Conservation (phyloP, 2,113 vertebrate genomes). For the Myotis yumanensis region DNA sequence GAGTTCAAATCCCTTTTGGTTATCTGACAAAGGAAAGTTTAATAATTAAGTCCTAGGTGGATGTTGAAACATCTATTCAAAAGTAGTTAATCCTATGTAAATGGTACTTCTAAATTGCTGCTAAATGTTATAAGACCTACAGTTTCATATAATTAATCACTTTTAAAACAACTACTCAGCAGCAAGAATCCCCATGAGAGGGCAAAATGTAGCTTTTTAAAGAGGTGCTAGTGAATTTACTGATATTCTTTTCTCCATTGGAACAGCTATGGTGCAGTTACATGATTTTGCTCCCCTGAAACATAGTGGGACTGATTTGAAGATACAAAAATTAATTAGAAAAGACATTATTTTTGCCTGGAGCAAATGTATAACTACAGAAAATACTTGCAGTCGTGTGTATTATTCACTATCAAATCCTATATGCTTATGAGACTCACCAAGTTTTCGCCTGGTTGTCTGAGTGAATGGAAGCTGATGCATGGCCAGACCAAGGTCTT, state of each 20-base stretch:
- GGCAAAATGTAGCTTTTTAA: constrained; percentile 4
- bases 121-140: constrained; percentile 29
- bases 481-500: background rate
- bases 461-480: background rate
- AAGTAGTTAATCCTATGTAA: constrained; percentile 51
- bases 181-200: constrained; percentile 2
- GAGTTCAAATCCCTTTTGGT: background rate
- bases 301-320: background rate
- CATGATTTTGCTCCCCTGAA: background rate
- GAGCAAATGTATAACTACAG: background rate
- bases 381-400: constrained; percentile 22
- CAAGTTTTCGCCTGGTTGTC: background rate
- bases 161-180: constrained; percentile 50
- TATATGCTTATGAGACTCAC: background rate
- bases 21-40: background rate
- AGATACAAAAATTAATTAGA: constrained; percentile 21
- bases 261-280: background rate
- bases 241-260: background rate
- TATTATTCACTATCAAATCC: background rate
- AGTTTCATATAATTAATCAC: constrained; percentile 40
- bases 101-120: constrained; percentile 14
- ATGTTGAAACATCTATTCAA: constrained; percentile 41
- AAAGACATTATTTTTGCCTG: background rate
- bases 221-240: background rate
- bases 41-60: background rate